Percentiles rank a stretch among this genome's conserved stretches.
These are phyloP conservation scores for Drosophila lacertosa DNA, from an alignment of 1,140 invertebrate species.

Conservation along the genomic window DNA sequence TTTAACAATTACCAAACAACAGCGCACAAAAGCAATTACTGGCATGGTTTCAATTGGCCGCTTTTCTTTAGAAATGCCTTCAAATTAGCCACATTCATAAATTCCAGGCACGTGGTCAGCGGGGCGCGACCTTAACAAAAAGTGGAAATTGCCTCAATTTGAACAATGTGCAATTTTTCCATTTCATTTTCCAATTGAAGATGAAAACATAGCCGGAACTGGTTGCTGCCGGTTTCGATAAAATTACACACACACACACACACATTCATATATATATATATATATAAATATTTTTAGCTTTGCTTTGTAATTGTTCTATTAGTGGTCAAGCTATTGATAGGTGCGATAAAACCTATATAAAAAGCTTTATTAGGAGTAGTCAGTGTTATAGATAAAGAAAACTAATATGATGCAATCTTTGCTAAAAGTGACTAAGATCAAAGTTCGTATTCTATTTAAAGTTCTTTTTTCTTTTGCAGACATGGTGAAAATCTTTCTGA, in stretches of 20 bases:
- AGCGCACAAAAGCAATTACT: conserved; percentile 16
- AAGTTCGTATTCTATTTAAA: neutral
- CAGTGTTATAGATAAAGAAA: neutral
- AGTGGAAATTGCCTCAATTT: conserved; percentile 31
- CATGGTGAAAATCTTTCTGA: conserved; percentile 81
- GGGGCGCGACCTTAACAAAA: conserved; percentile 17
- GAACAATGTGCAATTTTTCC: conserved; percentile 37
- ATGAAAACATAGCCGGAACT: conserved; percentile 8
- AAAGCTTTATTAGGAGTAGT: conserved; percentile 1
- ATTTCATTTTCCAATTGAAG: conserved; percentile 44
- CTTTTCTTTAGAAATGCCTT: conserved; percentile 28
- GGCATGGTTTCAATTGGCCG: conserved; percentile 47
- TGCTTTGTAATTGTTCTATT: too few species aligned
- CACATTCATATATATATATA: neutral
- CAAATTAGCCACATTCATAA: conserved; percentile 5
- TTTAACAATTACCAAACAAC: conserved; percentile 3
- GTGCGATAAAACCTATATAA: neutral
- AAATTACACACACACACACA: neutral
- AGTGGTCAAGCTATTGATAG: neutral
- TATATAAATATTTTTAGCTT: neutral
- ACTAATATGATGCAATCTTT: neutral
- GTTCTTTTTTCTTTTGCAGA: conserved; percentile 53
- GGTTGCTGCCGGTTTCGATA: conserved; percentile 7
- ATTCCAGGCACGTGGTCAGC: conserved; percentile 18
- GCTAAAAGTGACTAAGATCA: neutral